Base-by-base conservation (phyloP, 1,140 invertebrate species). In the Drosophila suzukii region DNA sequence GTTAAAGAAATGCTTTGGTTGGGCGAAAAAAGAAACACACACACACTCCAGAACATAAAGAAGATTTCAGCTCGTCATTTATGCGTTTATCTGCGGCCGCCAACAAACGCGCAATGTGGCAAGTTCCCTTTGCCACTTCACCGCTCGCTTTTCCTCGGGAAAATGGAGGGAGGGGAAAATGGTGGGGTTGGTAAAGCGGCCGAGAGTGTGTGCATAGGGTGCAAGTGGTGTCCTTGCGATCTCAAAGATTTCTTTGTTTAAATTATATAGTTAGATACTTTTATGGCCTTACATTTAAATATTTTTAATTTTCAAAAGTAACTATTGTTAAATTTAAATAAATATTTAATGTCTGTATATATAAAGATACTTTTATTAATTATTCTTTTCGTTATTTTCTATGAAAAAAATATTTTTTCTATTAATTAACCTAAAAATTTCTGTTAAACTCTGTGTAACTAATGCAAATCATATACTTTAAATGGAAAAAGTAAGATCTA, bases 31-130 rank as follows among this genome's bases (percentile, higher is more conserved):
- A 53, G 27, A 47, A 11, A 15, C 3, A 13, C 24, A 44, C 39
- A 58, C 43, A 51, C 12, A 11, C 47, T n/a, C 67, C 58, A 55
- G 60, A 46, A 57, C 59, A 65, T 81, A 73, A 83, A 84, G 78
- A 80, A 89, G 84, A 89, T 88, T 88, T 88, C 67, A 88, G 80
- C 84, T 88, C 84, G 84, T 88, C 84, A 88, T 88, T 88, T 88
- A 88, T 88, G 84, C 84, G 84, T 88, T 88, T 88, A 88, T 88
- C 84, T 88, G 63, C 72, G 73, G 61, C 79, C 83, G 71, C 72
- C 83, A 83, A 82, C 82, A 88, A 75, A 82, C 50, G 78, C 72
- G 75, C 75, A 71, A 58, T 65, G 82, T 78, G 74, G 78, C 63
- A 81, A 85, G 62, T 85, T 63, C 53, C 38, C 81, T 58, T 53